Percentiles rank a stretch among this genome's conserved stretches.
These are phyloP conservation scores for Mylabris phalerata DNA, from an alignment of 1,140 invertebrate genomes.

Conservation along the genomic window DNA sequence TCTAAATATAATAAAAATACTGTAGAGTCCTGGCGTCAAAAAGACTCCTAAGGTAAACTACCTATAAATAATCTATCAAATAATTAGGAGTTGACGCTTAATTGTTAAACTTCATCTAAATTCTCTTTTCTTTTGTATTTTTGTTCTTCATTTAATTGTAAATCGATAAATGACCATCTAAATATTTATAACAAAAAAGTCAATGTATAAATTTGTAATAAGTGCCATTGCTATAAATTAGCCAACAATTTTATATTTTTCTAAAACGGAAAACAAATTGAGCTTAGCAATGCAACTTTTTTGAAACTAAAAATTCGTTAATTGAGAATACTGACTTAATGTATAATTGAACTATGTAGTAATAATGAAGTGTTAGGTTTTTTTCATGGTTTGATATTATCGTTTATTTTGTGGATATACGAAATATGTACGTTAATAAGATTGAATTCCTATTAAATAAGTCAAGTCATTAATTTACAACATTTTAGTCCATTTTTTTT, in stretches of 20 bases:
- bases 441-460: conserved; percentile 1
- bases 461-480: conserved; percentile 4
- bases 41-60: conserved; percentile 17
- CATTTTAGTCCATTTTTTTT: not conserved
- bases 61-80: conserved; percentile 11
- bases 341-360: conserved; percentile 6
- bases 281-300: conserved; percentile 17
- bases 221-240: conserved; percentile 35
- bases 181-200: conserved; percentile 11
- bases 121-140: conserved; percentile 14
- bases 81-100: conserved; percentile 6
- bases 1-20: conserved; percentile 27
- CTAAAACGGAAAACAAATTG: conserved; percentile 13
- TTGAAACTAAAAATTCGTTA: conserved; percentile 3
- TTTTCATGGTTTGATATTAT: conserved; percentile 6
- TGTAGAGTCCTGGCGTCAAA: conserved; percentile 37
- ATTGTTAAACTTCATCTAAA: conserved; percentile 6
- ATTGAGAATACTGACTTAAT: conserved; percentile 17
- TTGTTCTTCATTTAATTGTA: conserved; percentile 5
- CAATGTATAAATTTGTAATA: conserved; percentile 15
- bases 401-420: conserved; percentile 6
- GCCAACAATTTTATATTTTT: conserved; percentile 35
- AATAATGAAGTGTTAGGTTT: conserved; percentile 7
- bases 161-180: conserved; percentile 20
- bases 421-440: not conserved